These are phyloP conservation scores for Echinops telfairi DNA, from an alignment of 2,113 vertebrate species.

Conservation along the genomic window DNA sequence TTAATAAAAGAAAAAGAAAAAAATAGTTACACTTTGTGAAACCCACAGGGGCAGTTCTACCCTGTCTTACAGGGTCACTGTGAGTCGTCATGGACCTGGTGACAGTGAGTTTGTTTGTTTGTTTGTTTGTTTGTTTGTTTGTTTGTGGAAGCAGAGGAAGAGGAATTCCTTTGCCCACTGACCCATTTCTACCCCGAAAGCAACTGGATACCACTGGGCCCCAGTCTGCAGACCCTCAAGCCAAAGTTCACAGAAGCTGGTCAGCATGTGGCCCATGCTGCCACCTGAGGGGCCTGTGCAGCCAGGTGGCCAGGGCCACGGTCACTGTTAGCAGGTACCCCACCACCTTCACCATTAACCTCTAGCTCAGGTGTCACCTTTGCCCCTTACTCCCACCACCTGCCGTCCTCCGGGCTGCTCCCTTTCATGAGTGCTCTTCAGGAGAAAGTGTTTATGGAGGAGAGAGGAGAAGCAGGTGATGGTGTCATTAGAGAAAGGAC, in stretches of 20 bases:
- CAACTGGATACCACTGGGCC: conserved; percentile 53
- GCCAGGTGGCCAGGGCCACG: too few species aligned
- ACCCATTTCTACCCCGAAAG: neutral
- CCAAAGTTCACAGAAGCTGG: conserved; percentile 27
- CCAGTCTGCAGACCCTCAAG: neutral
- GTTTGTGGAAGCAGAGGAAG: neutral
- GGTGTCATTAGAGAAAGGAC: too few species aligned
- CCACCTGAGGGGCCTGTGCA: conserved; percentile 79
- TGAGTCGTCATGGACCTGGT: too few species aligned
- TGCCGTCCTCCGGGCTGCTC: conserved; percentile 49
- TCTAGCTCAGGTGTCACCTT: conserved; percentile 85
- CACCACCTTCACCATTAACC: too few species aligned
- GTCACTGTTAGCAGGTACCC: conserved; percentile 83
- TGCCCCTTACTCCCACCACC: too few species aligned
- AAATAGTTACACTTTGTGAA: too few species aligned
- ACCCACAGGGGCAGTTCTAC: too few species aligned
- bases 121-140: too few species aligned
- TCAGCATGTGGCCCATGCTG: conserved; percentile 11
- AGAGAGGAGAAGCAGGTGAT: neutral
- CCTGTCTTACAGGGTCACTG: too few species aligned
- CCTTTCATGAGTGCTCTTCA: conserved; percentile 78
- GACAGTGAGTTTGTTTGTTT: too few species aligned
- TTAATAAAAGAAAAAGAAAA: too few species aligned
- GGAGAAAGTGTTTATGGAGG: neutral
- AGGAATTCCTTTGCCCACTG: fast-evolving